Evolutionary conservation across 2,888 invertebrate genomes (phyloP), one percentile per base, ranked within the genome.

Genomic region (Mythimna albipuncta): DNA sequence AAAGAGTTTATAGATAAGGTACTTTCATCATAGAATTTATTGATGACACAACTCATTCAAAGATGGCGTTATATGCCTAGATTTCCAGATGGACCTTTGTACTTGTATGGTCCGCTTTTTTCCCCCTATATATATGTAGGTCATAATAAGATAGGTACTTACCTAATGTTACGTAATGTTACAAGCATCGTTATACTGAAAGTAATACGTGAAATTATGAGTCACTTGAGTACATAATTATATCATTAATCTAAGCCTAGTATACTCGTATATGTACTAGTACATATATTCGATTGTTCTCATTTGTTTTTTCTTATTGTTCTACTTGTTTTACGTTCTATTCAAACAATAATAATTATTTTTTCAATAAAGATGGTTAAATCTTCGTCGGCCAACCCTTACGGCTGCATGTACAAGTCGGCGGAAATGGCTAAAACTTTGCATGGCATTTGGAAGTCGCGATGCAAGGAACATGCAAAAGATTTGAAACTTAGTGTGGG

Each of bases 1-100:
- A 95, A 93, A 77, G 94, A 95, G 67, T 94, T 93, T 75, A 89
- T 94, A 58, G 87, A 90, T 57, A 95, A 93, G 93, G 95, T 95
- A 85, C 32, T 1, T 11, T 55, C 4, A 5, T 72, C 21, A 10
- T 35, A 47, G 13, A 16, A 16, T 13, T 57, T 13, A 7, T 16
- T 65, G 16, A 57, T 26, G 13, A 19, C 13, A 55, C 13, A 47
- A 35, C 44, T 32, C 21, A 66, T n/a, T 47, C 2, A 47, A 13
- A 47, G 10, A n/a, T 57, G 35, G 10, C 57, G 10, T 57, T 47
- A 47, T 21, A n/a, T 6, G 35, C 35, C 13, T 35, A 35, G 2
- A 13, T 13, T 10, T 10, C 9, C 13, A 55, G 7, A 13, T 16
- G 47, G 16, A 47, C 11, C 16, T 13, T 47, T 47, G 16, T 47